Evolutionary conservation across 2,888 invertebrate genomes (phyloP).

Genomic region (Malthinus flaveolus): DNA sequence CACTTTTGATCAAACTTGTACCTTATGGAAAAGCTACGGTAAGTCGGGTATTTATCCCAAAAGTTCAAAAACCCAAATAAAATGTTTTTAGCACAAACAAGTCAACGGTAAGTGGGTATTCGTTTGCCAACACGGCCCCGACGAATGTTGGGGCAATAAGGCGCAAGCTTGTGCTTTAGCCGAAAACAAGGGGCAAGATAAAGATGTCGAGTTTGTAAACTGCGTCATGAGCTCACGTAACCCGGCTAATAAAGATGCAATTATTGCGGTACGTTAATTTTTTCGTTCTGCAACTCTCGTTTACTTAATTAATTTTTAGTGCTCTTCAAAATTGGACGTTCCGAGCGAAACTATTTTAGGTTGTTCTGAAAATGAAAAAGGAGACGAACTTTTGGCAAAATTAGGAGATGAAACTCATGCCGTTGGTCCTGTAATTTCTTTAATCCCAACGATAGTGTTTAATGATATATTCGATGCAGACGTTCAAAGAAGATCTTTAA

Average conservation of each 20-base stretch:
- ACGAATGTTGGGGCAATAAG: slow-evolving; percentile 58
- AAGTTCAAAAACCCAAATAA: neutral
- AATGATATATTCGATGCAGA: slow-evolving; percentile 43
- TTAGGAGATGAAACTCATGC: slow-evolving; percentile 49
- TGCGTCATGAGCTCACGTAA: slow-evolving; percentile 51
- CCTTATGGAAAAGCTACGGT: slow-evolving; percentile 52
- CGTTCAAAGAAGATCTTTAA: slow-evolving; percentile 28
- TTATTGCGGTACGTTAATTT: neutral
- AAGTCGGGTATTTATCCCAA: neutral
- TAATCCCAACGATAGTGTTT: slow-evolving; percentile 54
- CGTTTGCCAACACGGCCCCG: slow-evolving; percentile 57
- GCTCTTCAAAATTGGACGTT: slow-evolving; percentile 38
- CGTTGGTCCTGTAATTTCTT: slow-evolving; percentile 43
- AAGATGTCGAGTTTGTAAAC: slow-evolving; percentile 45
- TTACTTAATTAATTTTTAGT: slow-evolving; percentile 39
- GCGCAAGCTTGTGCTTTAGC: slow-evolving; percentile 57
- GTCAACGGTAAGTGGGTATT: slow-evolving; percentile 45
- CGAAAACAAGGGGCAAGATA: slow-evolving; percentile 42
- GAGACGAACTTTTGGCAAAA: slow-evolving; percentile 47
- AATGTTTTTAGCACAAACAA: slow-evolving; percentile 18
- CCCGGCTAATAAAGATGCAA: slow-evolving; percentile 15
- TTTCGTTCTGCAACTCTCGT: neutral
- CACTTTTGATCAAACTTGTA: slow-evolving; percentile 45
- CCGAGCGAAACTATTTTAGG: slow-evolving; percentile 29
- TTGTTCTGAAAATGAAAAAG: slow-evolving; percentile 41